Base-by-base conservation (phyloP, 2,113 vertebrate genomes). In the Cyanoramphus novaezelandiae region DNA sequence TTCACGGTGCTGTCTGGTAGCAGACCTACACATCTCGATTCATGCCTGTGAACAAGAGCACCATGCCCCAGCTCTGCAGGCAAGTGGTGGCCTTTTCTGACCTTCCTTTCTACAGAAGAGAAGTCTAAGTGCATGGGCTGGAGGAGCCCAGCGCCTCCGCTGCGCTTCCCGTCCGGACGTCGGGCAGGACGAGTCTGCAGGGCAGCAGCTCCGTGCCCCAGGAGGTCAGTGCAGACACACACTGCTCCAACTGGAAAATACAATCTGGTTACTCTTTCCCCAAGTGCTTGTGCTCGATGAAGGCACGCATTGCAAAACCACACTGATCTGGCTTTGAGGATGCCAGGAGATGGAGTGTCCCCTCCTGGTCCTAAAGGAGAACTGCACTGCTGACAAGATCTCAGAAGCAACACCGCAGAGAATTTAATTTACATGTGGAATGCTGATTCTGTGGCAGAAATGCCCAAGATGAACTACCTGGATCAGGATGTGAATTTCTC, bases 361-460 rank as follows among this genome's bases (percentile, higher is more conserved):
- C 64, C 90, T 96, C 90, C 92, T 86, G 93, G 92, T 63, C 23
- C 69, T 74, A 33, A 9, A 43, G 20, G 75, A 92, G 88, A 96
- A 96, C 0, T 94, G 76, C 85, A 80, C 53, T 23, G 19, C 57
- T 75, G 76, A 20, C 43, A 75, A 64, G 83, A 39, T 20, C 37
- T 29, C 21, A 31, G 19, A 5, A 28, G 64, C 46, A 72, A 67
- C 0, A 1, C 29, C 10, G 27, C 27, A 33, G 35, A 75, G 47
- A 23, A 69, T 55, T 72, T 31, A 27, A 69, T 55, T 72, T 31
- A 28, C 1, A 2, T 1, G 17, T 13, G 27, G 69, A 62, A 67
- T 18, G 35, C 46, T 17, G 68, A 62, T 44, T 81, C 35, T 59
- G 60, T 2, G 0, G n/a, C 53, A 90, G 41, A 78, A 89, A 75